Conservation (phyloP, 2,797 vertebrate genomes). For the Pangasius sanitwongsei region DNA sequence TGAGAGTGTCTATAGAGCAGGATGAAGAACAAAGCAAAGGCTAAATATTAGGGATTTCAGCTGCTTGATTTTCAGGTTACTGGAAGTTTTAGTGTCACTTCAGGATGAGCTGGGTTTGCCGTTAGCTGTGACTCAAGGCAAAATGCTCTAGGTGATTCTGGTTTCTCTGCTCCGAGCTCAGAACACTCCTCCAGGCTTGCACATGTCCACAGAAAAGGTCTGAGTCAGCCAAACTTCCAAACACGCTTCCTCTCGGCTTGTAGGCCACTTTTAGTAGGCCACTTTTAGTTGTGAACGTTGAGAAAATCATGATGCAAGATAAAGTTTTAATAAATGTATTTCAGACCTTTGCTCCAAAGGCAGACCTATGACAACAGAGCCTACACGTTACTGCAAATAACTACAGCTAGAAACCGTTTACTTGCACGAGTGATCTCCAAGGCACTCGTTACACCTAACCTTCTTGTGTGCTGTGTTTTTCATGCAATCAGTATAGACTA, state of each 20-base stretch:
- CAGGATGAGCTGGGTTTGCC: not conserved
- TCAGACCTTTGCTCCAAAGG: constrained; percentile 18
- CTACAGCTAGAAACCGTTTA: constrained; percentile 23
- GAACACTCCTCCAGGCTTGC: not conserved
- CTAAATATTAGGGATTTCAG: constrained; percentile 24
- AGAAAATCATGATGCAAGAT: not conserved
- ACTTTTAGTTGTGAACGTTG: constrained; percentile 1
- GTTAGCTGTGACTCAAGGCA: constrained; percentile 2
- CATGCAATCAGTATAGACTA: not conserved
- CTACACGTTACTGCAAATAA: constrained; percentile 3
- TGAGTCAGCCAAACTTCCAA: constrained; percentile 15
- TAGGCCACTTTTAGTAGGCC: not conserved
- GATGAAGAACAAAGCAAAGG: constrained; percentile 24
- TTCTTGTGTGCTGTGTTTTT: not conserved
- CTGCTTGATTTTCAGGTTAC: constrained; percentile 14
- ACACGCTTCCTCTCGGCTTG: not conserved
- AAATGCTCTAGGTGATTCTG: constrained; percentile 20
- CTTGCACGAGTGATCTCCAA: not conserved
- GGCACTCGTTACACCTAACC: constrained; percentile 9
- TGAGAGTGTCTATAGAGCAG: constrained; percentile 18
- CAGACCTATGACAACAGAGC: not conserved
- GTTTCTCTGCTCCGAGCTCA: constrained; percentile 5
- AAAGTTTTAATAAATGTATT: constrained; percentile 19
- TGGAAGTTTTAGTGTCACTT: constrained; percentile 18
- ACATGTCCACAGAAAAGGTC: not conserved